Percentiles rank a stretch among this genome's conserved stretches.
Evolutionary conservation across 92 coral and sea anemone genomes (phyloP).

Genomic region (Siderastrea siderea): DNA sequence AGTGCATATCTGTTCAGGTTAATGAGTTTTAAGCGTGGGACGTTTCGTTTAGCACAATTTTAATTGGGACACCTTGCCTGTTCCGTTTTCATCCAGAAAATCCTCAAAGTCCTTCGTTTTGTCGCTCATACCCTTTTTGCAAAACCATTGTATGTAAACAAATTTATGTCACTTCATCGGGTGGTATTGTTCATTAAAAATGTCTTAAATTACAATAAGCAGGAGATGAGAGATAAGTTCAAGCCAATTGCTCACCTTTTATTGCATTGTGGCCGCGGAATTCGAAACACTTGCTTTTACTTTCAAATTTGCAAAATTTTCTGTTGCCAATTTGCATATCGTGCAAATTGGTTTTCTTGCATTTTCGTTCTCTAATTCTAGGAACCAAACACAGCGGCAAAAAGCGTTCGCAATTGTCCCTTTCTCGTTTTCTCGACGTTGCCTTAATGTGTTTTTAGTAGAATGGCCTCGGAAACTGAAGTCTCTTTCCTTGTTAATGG

Average conservation of each 20-base stretch:
- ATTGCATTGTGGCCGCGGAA: slow-evolving; percentile 12
- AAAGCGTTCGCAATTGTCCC: neutral
- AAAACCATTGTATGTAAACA: too few species aligned
- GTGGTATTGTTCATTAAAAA: neutral
- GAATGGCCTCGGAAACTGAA: neutral
- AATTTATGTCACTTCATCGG: too few species aligned
- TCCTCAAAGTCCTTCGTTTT: too few species aligned
- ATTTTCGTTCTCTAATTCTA: neutral
- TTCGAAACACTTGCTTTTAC: neutral
- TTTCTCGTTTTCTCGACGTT: neutral
- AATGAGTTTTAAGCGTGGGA: too few species aligned
- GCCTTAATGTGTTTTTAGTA: neutral
- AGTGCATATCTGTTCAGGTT: too few species aligned
- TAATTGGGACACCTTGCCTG: too few species aligned
- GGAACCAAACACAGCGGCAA: neutral
- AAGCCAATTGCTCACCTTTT: neutral
- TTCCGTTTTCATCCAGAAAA: too few species aligned
- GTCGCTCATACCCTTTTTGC: too few species aligned
- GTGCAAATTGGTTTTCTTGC: neutral
- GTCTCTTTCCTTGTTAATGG: neutral
- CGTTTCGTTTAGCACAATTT: too few species aligned
- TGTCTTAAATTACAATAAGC: neutral
- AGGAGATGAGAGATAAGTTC: neutral
- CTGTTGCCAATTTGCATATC: slow-evolving; percentile 13
- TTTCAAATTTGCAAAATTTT: neutral